Evolutionary conservation across 2,113 vertebrate species (phyloP).

Genomic region (Oenanthe melanoleuca): DNA sequence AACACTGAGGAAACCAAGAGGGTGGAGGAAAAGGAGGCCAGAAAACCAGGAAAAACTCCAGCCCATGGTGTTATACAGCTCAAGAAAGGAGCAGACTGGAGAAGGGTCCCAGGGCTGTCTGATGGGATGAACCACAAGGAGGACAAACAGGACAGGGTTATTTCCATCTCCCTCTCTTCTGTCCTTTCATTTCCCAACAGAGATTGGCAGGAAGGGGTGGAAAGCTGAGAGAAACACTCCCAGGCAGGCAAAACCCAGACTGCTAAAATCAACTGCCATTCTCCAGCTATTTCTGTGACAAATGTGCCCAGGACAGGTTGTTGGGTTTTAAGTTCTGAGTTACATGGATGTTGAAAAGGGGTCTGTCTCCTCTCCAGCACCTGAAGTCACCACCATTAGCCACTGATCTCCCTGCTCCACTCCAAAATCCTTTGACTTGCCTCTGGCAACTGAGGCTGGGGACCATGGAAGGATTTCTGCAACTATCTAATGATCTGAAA

Average conservation of each 20-base stretch:
- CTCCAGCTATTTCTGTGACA: neutral
- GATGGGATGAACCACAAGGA: neutral
- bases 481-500: neutral
- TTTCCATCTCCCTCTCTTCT: neutral
- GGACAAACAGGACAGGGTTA: accelerated
- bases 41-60: neutral
- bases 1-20: neutral
- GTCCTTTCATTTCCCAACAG: neutral
- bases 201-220: neutral
- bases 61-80: neutral
- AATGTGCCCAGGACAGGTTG: neutral
- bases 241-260: neutral
- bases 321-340: neutral
- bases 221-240: neutral
- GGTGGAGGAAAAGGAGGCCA: neutral
- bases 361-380: neutral
- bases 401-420: neutral
- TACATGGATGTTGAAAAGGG: neutral
- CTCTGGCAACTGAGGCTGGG: neutral
- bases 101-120: neutral
- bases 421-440: neutral
- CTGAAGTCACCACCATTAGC: neutral
- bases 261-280: neutral
- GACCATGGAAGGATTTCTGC: neutral
- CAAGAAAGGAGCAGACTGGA: neutral